Conservation (phyloP, 2,888 invertebrate species). For the Troides helena region DNA sequence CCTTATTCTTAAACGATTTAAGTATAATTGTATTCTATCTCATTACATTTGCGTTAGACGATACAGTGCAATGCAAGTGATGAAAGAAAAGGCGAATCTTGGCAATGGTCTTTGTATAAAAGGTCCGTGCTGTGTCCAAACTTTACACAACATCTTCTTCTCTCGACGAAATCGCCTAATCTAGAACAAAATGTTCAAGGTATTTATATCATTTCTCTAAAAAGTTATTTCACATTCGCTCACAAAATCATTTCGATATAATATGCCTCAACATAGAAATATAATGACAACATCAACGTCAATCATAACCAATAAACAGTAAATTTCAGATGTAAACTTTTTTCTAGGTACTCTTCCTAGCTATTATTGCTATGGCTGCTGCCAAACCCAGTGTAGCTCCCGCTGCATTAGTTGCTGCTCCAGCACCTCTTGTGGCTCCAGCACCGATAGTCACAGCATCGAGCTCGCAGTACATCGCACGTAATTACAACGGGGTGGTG, state of each 20-base stretch:
- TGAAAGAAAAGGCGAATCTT: conserved; percentile 74
- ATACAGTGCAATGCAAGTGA: conserved; percentile 53
- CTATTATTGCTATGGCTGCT: conserved; percentile 49
- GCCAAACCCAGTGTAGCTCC: conserved; percentile 55
- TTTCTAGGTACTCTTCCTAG: conserved; percentile 56
- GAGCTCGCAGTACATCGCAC: conserved; percentile 82
- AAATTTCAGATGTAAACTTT: background rate
- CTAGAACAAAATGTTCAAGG: conserved; percentile 53
- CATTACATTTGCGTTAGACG: conserved; percentile 58
- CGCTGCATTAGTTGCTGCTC: conserved; percentile 50
- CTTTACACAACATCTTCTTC: conserved; percentile 54
- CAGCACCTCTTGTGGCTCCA: conserved; percentile 55
- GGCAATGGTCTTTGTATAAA: conserved; percentile 57
- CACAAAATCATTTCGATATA: background rate
- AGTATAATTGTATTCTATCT: conserved; percentile 38
- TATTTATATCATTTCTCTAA: conserved; percentile 16
- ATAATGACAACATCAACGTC: background rate
- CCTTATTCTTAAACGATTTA: conserved; percentile 41
- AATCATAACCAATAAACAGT: background rate
- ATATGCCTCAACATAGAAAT: background rate
- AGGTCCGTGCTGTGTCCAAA: conserved; percentile 55
- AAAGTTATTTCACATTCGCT: background rate
- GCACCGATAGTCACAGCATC: conserved; percentile 82
- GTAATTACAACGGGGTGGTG: conserved; percentile 79
- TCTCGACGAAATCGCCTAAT: conserved; percentile 49